A percentile compares a stretch with the other conserved stretches of the same genome.
phyloP scores from a whole-genome alignment of 2,888 invertebrate genomes.

The Eumerus sabulonum region DNA sequence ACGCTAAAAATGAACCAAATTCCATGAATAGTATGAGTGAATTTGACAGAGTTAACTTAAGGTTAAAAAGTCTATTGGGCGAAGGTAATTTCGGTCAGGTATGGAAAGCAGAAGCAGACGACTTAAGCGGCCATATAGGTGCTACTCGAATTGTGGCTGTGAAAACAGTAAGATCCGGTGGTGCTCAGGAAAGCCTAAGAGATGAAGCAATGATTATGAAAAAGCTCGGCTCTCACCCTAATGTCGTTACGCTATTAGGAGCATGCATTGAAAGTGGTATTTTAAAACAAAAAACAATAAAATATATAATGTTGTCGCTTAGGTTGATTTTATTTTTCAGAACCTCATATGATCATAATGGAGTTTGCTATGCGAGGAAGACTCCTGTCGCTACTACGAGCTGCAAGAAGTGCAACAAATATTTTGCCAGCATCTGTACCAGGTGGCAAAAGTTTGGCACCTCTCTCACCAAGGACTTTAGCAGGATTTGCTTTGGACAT shows the following conservation, averaged over 20 bases:
- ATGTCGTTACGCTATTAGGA: conserved; percentile 89
- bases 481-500: conserved; percentile 90
- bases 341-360: conserved; percentile 90
- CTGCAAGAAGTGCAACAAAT: conserved; percentile 77
- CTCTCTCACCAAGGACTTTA: conserved; percentile 82
- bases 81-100: conserved; percentile 94
- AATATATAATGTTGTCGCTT: background rate
- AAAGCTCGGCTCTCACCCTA: conserved; percentile 89
- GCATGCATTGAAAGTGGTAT: conserved; percentile 91
- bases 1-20: conserved; percentile 73
- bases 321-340: conserved; percentile 79
- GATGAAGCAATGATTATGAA: conserved; percentile 92
- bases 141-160: conserved; percentile 91
- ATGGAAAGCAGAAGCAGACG: conserved; percentile 92
- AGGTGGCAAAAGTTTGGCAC: conserved; percentile 77
- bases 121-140: conserved; percentile 87
- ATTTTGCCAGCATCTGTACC: conserved; percentile 80
- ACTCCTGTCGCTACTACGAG: conserved; percentile 87
- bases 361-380: conserved; percentile 93
- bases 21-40: conserved; percentile 80
- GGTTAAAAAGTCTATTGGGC: conserved; percentile 88
- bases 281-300: no score
- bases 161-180: conserved; percentile 89
- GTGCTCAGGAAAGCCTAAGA: conserved; percentile 86
- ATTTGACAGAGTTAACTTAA: conserved; percentile 87